Percentiles rank a stretch among this genome's conserved stretches.
Evolutionary conservation across 1,140 invertebrate species (phyloP).

Genomic region (Trichoplusia ni): DNA sequence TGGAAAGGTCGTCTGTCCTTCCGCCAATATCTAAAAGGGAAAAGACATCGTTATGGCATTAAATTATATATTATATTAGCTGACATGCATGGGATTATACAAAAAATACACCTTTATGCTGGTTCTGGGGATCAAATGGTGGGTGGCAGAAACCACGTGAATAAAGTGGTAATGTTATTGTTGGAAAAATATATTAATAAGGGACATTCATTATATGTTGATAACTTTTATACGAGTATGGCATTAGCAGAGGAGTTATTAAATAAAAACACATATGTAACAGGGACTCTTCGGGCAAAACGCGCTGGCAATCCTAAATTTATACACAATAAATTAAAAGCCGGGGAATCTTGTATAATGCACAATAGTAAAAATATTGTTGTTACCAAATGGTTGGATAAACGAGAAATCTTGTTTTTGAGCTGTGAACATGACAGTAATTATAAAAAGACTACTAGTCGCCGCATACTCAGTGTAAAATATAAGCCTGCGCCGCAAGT

Average conservation of each 20-base stretch:
- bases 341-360: constrained; percentile 35
- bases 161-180: constrained; percentile 34
- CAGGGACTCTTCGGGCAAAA: constrained; percentile 30
- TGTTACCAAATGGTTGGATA: constrained; percentile 37
- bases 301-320: neutral
- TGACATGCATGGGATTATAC: constrained; percentile 16
- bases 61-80: constrained; percentile 44
- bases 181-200: constrained; percentile 35
- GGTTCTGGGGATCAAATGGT: constrained; percentile 30
- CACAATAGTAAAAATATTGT: constrained; percentile 40
- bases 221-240: constrained; percentile 37
- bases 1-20: constrained; percentile 51
- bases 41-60: constrained; percentile 51
- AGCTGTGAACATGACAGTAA: constrained; percentile 31
- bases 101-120: constrained; percentile 38
- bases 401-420: constrained; percentile 34
- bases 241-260: constrained; percentile 33
- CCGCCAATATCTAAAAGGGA: constrained; percentile 53
- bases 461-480: constrained; percentile 33
- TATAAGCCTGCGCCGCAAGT: constrained; percentile 31
- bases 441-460: constrained; percentile 35
- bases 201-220: constrained; percentile 32
- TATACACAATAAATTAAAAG: constrained; percentile 26
- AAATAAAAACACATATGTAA: constrained; percentile 34
- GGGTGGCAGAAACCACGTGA: constrained; percentile 31